Evolutionary conservation across 2,797 vertebrate genomes (phyloP), one percentile per base, ranked within the genome.

Genomic region (Macrochelys suwanniensis): DNA sequence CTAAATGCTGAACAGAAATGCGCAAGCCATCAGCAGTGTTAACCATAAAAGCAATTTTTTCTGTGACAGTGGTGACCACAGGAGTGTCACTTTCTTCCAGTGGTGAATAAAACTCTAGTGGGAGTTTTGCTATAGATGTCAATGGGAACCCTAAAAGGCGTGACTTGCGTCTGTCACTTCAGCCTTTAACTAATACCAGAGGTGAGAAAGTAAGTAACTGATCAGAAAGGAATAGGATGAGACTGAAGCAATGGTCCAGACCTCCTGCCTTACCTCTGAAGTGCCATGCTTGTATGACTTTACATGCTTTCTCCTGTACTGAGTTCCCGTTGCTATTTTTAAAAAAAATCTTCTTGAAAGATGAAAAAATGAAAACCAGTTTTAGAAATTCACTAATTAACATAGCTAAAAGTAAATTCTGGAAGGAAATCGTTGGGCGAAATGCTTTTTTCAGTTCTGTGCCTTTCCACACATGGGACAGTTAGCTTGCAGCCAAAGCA

Each of bases 31-130:
- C 92, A 90, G 85, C 0, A 6, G 84, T 59, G 82, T 89, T 80
- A 95, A 89, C 90, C 95, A 85, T 65, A 92, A 87, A 49, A 28
- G 47, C 1, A 87, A 78, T 68, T 17, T 19, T 42, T 56, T 90
- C 89, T 0, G 0, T 2, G 68, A 89, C 82, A 94, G 42, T 37
- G 88, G 90, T 78, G 92, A 95, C 26, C 49, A 54, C 84, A 53
- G 88, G 59, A 96, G 80, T 89, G 82, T 88, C 82, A 50, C 42
- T 90, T 90, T 89, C 95, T 92, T 91, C 81, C 89, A 88, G 91
- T 4, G 82, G 88, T 81, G 84, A 95, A 92, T 89, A 93, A 91
- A 96, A 96, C 81, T 3, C 89, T 87, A 74, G 87, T 91, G 47
- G 74, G 25, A 49, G 82, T 86, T 85, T 80, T 56, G 89, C 82